Evolutionary conservation across 2,797 vertebrate genomes (phyloP), one percentile per base, ranked within the genome.

Genomic region (Cirrhinus mrigala): DNA sequence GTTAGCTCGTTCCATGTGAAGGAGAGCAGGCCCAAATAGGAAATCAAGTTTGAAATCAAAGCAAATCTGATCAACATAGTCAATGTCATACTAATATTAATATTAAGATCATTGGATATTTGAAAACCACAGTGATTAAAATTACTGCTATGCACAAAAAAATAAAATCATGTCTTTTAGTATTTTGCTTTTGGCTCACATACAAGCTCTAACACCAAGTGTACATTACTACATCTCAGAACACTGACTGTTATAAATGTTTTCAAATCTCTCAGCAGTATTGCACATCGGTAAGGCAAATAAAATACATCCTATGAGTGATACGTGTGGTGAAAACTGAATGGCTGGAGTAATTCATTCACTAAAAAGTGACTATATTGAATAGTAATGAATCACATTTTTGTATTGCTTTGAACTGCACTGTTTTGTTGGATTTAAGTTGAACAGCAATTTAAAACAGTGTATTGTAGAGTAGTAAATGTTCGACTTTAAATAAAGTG

Each of bases 211-310:
- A 78, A 79, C 68, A 79, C 75, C 56, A 46, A 74, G 71, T 75
- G 27, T 50, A 50, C 12, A 64, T 52, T 71, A 76, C 56, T 46
- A 73, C 50, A 66, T 48, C 76, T 79, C 81, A 27, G 58, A 58
- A 75, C 54, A 78, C 33, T 76, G 56, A 76, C 50, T 40, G 52
- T 71, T 56, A 68, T 74, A 52, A 76, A 80, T 33, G 66, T 69
- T 56, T 75, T 80, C 18, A 85, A 74, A 74, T 82, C 83, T 87
- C 85, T 77, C 68, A 18, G 56, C 73, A 74, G 86, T 81, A 86
- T 87, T 90, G 87, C 84, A 89, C 87, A 84, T 88, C 46, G 56
- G 87, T 88, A 89, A 92, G 75, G 90, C 82, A 89, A 86, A 87
- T 79, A 40, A 16, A 82, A 83, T n/a, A 85, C 76, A 82, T 86